Conservation (phyloP, 1,140 invertebrate species). For the Temnothorax nylanderi region DNA sequence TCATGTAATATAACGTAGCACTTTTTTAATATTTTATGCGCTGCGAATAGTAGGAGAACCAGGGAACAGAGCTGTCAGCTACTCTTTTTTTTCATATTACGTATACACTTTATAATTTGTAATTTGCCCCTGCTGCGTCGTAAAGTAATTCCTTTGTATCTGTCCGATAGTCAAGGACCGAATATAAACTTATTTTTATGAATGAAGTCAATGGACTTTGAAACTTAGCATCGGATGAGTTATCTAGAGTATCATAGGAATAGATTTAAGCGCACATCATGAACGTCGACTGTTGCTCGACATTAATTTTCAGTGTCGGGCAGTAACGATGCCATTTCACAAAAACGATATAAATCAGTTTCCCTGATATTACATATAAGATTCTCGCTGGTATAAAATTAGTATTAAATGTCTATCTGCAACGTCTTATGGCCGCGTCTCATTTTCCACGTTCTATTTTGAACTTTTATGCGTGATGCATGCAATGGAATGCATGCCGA, state of each 20-base stretch:
- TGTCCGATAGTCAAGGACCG: background rate
- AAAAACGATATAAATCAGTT: constrained; percentile 20
- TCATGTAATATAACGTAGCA: constrained; percentile 35
- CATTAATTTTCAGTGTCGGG: constrained; percentile 34
- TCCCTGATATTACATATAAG: constrained; percentile 20
- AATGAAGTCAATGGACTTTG: background rate
- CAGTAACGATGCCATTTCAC: background rate
- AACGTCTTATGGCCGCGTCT: background rate
- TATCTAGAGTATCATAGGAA: constrained; percentile 1
- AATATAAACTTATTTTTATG: constrained; percentile 4
- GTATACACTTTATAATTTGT: constrained; percentile 28
- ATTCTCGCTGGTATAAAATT: constrained; percentile 6
- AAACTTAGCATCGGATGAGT: background rate
- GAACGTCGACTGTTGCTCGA: background rate
- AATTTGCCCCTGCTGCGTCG: constrained; percentile 12
- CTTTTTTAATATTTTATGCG: constrained; percentile 40
- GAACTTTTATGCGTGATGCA: background rate
- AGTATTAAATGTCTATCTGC: constrained; percentile 16
- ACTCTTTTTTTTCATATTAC: constrained; percentile 15
- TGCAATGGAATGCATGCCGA: background rate
- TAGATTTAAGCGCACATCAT: constrained; percentile 6
- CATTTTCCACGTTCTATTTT: constrained; percentile 30
- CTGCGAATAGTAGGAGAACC: background rate
- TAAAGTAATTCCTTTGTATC: constrained; percentile 24
- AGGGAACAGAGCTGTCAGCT: constrained; percentile 19